A percentile compares a stretch with the other conserved stretches of the same genome.
Evolutionary conservation across 1,140 invertebrate genomes (phyloP).

Genomic region (Zaprionus lachaisei): DNA sequence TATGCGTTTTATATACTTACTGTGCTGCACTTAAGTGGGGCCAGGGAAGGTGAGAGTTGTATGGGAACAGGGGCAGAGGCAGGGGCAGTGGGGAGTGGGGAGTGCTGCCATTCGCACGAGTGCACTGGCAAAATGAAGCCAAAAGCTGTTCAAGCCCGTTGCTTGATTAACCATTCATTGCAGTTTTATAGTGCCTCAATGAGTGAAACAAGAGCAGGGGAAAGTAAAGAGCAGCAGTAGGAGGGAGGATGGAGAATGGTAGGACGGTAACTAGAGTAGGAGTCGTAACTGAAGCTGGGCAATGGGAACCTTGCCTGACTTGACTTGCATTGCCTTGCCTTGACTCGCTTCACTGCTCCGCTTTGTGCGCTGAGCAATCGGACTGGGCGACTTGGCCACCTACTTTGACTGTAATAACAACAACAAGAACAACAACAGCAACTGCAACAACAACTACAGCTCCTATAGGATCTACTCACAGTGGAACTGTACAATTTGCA

Average conservation of each 20-base stretch:
- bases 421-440: neutral
- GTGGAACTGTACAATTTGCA: constrained; percentile 67
- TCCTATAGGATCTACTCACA: too few species aligned
- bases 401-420: constrained; percentile 46
- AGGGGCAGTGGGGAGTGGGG: neutral
- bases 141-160: constrained; percentile 76
- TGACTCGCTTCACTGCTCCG: constrained; percentile 62
- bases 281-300: constrained; percentile 24
- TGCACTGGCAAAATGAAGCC: constrained; percentile 74
- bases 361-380: constrained; percentile 47
- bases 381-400: neutral
- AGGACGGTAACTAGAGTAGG: neutral
- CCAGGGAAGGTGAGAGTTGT: constrained; percentile 21
- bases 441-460: constrained; percentile 26
- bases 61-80: neutral
- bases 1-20: constrained; percentile 69
- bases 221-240: constrained; percentile 18
- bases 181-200: constrained; percentile 79
- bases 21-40: constrained; percentile 30
- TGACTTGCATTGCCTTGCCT: constrained; percentile 61
- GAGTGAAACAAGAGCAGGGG: constrained; percentile 51
- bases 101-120: constrained; percentile 43
- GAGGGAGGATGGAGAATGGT: neutral
- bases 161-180: constrained; percentile 83
- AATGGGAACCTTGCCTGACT: constrained; percentile 32